phyloP scores from a whole-genome alignment of 2,888 invertebrate genomes.

The Rhagium mordax region DNA sequence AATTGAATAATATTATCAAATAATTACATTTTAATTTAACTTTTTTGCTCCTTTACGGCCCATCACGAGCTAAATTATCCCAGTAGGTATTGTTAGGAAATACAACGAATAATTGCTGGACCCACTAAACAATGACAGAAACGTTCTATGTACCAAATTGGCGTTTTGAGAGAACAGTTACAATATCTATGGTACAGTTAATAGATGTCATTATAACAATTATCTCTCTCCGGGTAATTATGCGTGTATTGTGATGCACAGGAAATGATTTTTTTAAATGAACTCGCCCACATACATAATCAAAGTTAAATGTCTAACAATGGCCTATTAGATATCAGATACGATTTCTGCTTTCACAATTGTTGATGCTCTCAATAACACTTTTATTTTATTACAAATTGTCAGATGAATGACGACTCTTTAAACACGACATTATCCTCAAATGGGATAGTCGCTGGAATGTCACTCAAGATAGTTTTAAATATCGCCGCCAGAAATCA shows the following conservation, averaged over 20 bases:
- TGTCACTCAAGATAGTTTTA: conserved; percentile 43
- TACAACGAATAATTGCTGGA: conserved; percentile 20
- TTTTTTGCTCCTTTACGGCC: background rate
- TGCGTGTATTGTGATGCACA: conserved; percentile 69
- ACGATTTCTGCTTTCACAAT: conserved; percentile 66
- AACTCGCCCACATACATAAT: conserved; percentile 71
- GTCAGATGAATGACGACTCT: conserved; percentile 49
- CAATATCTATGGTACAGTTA: conserved; percentile 56
- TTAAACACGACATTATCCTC: conserved; percentile 39
- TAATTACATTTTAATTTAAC: too few species aligned
- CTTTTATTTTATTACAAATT: conserved; percentile 60
- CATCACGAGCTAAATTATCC: conserved; percentile 4
- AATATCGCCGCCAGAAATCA: conserved; percentile 11
- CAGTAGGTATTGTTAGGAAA: conserved; percentile 19
- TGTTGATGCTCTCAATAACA: conserved; percentile 64
- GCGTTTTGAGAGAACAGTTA: conserved; percentile 40
- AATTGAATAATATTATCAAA: too few species aligned
- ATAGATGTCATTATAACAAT: conserved; percentile 71
- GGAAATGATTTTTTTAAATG: conserved; percentile 71
- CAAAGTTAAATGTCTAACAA: conserved; percentile 71
- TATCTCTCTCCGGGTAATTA: conserved; percentile 70
- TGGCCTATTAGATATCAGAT: conserved; percentile 69
- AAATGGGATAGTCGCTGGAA: conserved; percentile 45
- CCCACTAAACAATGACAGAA: conserved; percentile 24
- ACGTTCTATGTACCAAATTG: conserved; percentile 24